Base-by-base conservation (phyloP, 30 jellyfish, hydroid and myxozoan genomes). In the Pseudorhiza aurosa region DNA sequence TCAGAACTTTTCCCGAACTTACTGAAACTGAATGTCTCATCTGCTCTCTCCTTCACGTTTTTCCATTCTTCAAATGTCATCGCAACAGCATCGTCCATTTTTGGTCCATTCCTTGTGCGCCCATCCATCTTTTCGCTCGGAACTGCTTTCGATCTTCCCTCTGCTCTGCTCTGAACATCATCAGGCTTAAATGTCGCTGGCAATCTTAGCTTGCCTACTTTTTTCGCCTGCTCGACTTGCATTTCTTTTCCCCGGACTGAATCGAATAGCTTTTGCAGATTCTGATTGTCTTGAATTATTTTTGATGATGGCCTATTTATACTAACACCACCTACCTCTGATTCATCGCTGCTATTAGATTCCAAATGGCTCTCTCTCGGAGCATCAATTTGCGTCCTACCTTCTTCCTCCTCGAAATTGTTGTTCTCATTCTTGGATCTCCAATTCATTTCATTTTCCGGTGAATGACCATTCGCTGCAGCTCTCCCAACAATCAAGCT, bases 231-330 rank as follows among this genome's bases (percentile, higher is more conserved):
- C n/a, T 70, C 63, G 8, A 11, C 70, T 15, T 67, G 56, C 18
- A 44, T 60, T 2, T 80, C 72, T 47, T 50, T 68, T 10, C 91
- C 91, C 10, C 81, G 83, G 47, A 80, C 76, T 37, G 77, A 39
- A 43, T 65, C 76, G 19, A 80, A 80, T 40, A 80, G 49, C 56
- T 64, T 58, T 19, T 62, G 74, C 75, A 80, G 57, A 46, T 80
- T 47, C 19, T 80, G 73, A 30, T 65, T 64, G 58, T 80, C 91
- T 24, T 80, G 73, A 22, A 80, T 80, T 2, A 80, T 77, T 33
- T 80, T 80, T 27, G 91, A 80, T 51, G 83, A 17, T 5, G 91
- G 91, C 84, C 91, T 64, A 46, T 65, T 64, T 3, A 50, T 28
- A 11, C 49, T 65, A 18, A 25, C 44, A 5, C 17, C 36, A n/a